These are phyloP conservation scores for Athene noctua DNA, from an alignment of 2,113 vertebrate species.

Conservation along the genomic window DNA sequence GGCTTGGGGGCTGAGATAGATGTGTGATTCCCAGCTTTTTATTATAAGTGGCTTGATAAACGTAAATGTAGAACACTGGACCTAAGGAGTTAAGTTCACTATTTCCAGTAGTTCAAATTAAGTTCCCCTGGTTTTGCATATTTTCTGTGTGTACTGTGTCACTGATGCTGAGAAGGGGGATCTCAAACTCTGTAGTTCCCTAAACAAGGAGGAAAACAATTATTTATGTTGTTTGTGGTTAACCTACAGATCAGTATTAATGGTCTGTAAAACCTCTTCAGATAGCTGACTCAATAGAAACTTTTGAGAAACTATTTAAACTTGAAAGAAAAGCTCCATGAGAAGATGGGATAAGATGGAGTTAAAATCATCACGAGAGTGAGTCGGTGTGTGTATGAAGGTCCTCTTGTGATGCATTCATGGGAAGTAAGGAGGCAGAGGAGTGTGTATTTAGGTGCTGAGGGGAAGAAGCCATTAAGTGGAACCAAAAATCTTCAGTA, in stretches of 20 bases:
- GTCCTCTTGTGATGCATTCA: background rate
- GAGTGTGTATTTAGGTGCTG: background rate
- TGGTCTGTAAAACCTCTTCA: background rate
- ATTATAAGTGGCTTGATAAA: background rate
- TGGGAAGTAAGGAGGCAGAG: background rate
- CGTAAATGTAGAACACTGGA: background rate
- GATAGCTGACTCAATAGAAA: background rate
- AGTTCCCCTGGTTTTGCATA: background rate
- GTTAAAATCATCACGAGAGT: background rate
- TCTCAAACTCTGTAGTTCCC: background rate
- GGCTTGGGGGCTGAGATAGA: background rate
- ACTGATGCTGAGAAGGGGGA: background rate
- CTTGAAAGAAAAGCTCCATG: background rate
- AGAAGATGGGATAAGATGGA: background rate
- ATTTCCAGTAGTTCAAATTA: background rate
- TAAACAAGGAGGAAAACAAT: background rate
- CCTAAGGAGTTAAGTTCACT: background rate
- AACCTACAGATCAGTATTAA: conserved; percentile 4
- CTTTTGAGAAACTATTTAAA: background rate
- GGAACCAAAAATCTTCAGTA: background rate
- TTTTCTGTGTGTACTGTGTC: background rate
- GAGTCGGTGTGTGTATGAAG: background rate
- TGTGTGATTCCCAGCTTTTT: background rate
- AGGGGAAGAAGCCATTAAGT: background rate
- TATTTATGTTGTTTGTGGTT: conserved; percentile 27